Evolutionary conservation across 2,797 vertebrate species (phyloP), one percentile per base, ranked within the genome.

Genomic region (Gila robusta): DNA sequence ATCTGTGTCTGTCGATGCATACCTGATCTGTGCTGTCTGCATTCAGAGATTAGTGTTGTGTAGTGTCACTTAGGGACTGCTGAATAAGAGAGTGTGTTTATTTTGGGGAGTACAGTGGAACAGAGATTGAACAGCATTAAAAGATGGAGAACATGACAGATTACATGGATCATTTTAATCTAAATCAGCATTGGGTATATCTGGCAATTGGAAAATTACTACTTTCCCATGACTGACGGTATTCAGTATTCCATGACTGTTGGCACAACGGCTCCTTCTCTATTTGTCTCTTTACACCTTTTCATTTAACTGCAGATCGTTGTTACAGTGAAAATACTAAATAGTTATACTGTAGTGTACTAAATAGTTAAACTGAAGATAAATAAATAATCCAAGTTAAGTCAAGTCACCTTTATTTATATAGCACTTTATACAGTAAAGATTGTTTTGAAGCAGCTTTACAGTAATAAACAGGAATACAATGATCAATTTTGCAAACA

Each of bases 21-120:
- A 78, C 73, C 26, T 79, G 85, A 85, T 90, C 86, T n/a, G 66
- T 79, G 81, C 89, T 86, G 83, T 89, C 86, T 84, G 81, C 86
- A 70, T 54, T 73, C 73, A 3, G 47, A 87, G 86, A 85, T 83
- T 88, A 87, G 79, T 85, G 85, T 85, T 79, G 81, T 83, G 81
- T 77, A 64, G 56, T 41, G 67, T 82, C 41, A 14, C 66, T 52
- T n/a, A 37, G 70, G 62, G 37, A 81, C 64, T 44, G 26, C 35
- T 79, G 39, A 56, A 66, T 49, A 67, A 72, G 41, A 32, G 76
- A 39, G 17, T 41, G 49, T 41, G 67, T 82, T 77, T 72, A 54
- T 62, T 69, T 81, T 59, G 56, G 84, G 67, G 49, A 59, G 69
- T 74, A 28, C 41, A 72, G 39, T 28, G 44, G 37, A 69, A 70